These are phyloP conservation scores for Molanna angustata DNA, from an alignment of 2,888 invertebrate species.

Conservation along the genomic window DNA sequence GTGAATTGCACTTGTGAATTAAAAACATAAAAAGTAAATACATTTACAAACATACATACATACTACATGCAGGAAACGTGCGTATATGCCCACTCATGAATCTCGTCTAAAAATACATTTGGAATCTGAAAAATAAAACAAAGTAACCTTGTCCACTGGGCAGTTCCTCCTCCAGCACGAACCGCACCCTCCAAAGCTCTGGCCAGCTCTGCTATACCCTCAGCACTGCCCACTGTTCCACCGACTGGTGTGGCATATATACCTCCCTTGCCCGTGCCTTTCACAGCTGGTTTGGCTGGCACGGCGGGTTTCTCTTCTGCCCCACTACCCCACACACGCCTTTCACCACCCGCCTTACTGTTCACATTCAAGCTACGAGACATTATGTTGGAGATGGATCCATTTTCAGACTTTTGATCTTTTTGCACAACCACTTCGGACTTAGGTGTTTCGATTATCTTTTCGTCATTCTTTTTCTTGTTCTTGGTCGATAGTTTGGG, in stretches of 20 bases:
- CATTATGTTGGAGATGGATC: slow-evolving; percentile 24
- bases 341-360: slow-evolving; percentile 39
- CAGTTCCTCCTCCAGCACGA: slow-evolving; percentile 49
- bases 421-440: slow-evolving; percentile 31
- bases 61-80: too few relatives aligned
- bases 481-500: slow-evolving; percentile 61
- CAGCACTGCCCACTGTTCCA: slow-evolving; percentile 78
- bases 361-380: slow-evolving; percentile 29
- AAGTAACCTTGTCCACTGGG: slow-evolving; percentile 12
- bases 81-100: too few relatives aligned
- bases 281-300: slow-evolving; percentile 65
- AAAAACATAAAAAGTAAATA: too few relatives aligned
- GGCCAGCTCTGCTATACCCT: slow-evolving; percentile 41
- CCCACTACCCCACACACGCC: slow-evolving; percentile 54
- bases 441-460: slow-evolving; percentile 32
- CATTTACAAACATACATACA: too few relatives aligned
- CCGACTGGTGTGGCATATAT: slow-evolving; percentile 81
- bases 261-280: slow-evolving; percentile 58
- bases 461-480: slow-evolving; percentile 37
- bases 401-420: slow-evolving; percentile 28
- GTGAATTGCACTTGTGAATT: too few relatives aligned
- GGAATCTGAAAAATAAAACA: too few relatives aligned
- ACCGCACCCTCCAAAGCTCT: slow-evolving; percentile 39
- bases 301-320: slow-evolving; percentile 64
- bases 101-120: too few relatives aligned